phyloP scores from a whole-genome alignment of 2,888 invertebrate species.

The Catocala nupta region DNA sequence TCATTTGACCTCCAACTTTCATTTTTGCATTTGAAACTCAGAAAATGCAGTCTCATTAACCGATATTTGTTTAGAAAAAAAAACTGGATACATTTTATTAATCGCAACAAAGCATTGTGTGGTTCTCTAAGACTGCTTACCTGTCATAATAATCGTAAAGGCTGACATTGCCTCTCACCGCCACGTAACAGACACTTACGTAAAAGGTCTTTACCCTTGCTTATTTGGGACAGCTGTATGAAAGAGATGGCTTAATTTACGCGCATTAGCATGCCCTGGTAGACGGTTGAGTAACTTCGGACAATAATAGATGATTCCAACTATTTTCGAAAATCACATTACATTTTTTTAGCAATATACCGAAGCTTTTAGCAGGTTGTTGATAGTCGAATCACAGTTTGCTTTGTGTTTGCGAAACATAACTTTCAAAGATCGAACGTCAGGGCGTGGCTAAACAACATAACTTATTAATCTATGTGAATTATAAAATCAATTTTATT shows the following conservation, averaged over 20 bases:
- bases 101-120: constrained; percentile 51
- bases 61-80: constrained; percentile 28
- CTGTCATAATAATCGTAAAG: constrained; percentile 73
- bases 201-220: constrained; percentile 86
- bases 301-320: constrained; percentile 57
- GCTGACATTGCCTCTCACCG: constrained; percentile 87
- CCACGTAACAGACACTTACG: constrained; percentile 80
- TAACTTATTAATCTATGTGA: constrained; percentile 28
- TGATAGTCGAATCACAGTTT: constrained; percentile 47
- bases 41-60: constrained; percentile 40
- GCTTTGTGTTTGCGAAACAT: constrained; percentile 61
- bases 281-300: constrained; percentile 64
- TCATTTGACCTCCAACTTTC: constrained; percentile 65
- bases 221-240: constrained; percentile 82
- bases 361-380: constrained; percentile 64
- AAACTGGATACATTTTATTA: constrained; percentile 31
- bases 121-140: constrained; percentile 63
- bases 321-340: constrained; percentile 65
- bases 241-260: constrained; percentile 81
- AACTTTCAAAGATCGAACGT: constrained; percentile 34
- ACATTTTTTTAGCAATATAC: constrained; percentile 68
- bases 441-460: constrained; percentile 33
- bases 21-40: constrained; percentile 48
- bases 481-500: constrained; percentile 13
- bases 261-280: constrained; percentile 70